phyloP scores from a whole-genome alignment of 2,888 invertebrate genomes.

The Oegoconia quadripuncta region DNA sequence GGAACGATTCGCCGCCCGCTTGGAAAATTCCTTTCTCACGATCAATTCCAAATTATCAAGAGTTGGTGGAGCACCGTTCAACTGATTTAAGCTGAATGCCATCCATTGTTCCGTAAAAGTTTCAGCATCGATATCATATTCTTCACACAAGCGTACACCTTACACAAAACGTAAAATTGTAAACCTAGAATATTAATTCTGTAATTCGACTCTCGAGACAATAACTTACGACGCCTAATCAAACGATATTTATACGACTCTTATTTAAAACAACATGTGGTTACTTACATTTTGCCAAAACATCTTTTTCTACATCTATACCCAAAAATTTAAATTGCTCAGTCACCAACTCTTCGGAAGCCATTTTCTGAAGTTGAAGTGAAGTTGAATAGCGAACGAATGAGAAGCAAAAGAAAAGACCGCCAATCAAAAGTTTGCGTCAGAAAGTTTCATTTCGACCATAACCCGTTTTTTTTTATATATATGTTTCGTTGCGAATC shows the following conservation, averaged over 20 bases:
- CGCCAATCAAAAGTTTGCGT: constrained; percentile 39
- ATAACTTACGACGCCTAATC: background rate
- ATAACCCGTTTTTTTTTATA: too few relatives aligned
- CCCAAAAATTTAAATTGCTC: constrained; percentile 82
- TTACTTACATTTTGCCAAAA: constrained; percentile 79
- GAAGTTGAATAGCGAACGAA: constrained; percentile 37
- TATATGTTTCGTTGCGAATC: too few relatives aligned
- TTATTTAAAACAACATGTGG: background rate
- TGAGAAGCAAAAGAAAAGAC: constrained; percentile 41
- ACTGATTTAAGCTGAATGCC: constrained; percentile 84
- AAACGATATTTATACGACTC: background rate
- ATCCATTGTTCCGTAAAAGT: constrained; percentile 88
- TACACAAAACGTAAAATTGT: constrained; percentile 41
- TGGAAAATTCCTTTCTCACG: constrained; percentile 82
- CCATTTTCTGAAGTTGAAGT: constrained; percentile 62
- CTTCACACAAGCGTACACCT: constrained; percentile 83
- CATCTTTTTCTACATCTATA: constrained; percentile 73
- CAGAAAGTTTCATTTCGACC: constrained; percentile 7
- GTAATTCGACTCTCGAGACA: background rate
- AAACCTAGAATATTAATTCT: constrained; percentile 73
- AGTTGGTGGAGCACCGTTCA: constrained; percentile 81
- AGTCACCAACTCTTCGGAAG: constrained; percentile 76
- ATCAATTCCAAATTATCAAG: constrained; percentile 79
- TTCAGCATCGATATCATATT: constrained; percentile 82
- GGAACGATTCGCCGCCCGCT: constrained; percentile 56